Evolutionary conservation across 2,888 invertebrate genomes (phyloP), one percentile per base, ranked within the genome.

Genomic region (Yponomeuta plumbellus): DNA sequence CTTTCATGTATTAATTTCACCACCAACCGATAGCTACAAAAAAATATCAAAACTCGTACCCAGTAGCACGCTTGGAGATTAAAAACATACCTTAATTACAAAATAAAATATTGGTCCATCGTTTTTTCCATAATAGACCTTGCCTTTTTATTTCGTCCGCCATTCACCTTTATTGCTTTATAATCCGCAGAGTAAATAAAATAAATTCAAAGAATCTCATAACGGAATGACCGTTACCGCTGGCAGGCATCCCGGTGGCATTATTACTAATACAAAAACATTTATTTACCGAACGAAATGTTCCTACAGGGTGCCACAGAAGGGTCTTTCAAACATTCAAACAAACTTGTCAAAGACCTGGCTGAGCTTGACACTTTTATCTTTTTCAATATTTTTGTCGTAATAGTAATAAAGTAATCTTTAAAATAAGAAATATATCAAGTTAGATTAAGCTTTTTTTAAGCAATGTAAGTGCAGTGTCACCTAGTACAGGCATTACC

Each of bases 161-260:
- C 76, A 73, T 76, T 75, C 79, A 82, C 83, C 81, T 84, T 83
- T 78, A 84, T 80, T 75, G 75, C 77, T 70, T 76, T 76, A 76
- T 83, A 83, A 84, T 79, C 81, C 82, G 75, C 70, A 67, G 22
- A 70, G 75, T 76, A 77, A 81, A 82, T 80, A 80, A 70, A 71
- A 71, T 70, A 71, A 73, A 70, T 71, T 52, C 44, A 72, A 71
- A 71, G 69, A 71, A 71, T 69, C 71, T 71, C 71, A 74, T 75
- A 76, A 71, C 69, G 65, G 70, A 71, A 73, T 76, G 77, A 74
- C 78, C 78, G 79, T 79, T 79, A 73, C 70, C 23, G 75, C 75
- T 75, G 70, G 71, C 68, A 72, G 77, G 74, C 61, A 23, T 11
- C 61, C 63, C 63, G 20, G 17, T 52, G 44, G 17, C 44, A 52